phyloP scores from a whole-genome alignment of 2,888 invertebrate genomes.

The Erebia epiphron region DNA sequence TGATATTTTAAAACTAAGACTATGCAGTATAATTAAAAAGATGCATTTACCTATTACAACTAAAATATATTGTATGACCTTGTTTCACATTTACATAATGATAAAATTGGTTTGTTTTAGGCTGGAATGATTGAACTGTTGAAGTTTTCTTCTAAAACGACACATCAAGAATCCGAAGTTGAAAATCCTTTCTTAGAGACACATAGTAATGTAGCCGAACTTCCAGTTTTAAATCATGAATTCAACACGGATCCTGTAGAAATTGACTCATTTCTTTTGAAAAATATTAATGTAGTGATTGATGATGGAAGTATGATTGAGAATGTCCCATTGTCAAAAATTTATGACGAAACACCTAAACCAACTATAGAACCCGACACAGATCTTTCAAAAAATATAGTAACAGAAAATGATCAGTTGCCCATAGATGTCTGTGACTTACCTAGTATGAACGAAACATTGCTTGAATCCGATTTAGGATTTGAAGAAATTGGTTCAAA shows the following conservation, averaged over 20 bases:
- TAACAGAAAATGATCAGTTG: conserved; percentile 1
- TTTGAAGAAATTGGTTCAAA: conserved; percentile 9
- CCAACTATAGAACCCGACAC: background rate
- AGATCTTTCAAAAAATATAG: conserved; percentile 7
- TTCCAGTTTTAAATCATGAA: conserved; percentile 11
- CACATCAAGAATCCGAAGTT: conserved; percentile 19
- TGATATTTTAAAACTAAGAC: background rate
- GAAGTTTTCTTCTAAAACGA: conserved; percentile 19
- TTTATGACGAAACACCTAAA: background rate
- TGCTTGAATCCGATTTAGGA: conserved; percentile 16
- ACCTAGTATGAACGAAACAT: background rate
- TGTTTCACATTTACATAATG: conserved; percentile 9
- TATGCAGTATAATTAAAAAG: background rate
- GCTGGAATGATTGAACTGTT: conserved; percentile 20
- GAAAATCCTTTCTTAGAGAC: conserved; percentile 11
- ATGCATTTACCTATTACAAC: background rate
- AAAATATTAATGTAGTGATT: conserved; percentile 18
- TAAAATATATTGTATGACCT: background rate
- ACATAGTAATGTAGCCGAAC: conserved; percentile 6
- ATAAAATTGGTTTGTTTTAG: conserved; percentile 26
- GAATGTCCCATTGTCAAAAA: conserved; percentile 2
- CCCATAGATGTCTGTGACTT: conserved; percentile 7
- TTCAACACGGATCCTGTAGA: conserved; percentile 16
- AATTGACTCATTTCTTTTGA: conserved; percentile 23
- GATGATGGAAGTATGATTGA: background rate